Evolutionary conservation across 2,797 vertebrate genomes (phyloP).

Genomic region (Enteromius argenteus): DNA sequence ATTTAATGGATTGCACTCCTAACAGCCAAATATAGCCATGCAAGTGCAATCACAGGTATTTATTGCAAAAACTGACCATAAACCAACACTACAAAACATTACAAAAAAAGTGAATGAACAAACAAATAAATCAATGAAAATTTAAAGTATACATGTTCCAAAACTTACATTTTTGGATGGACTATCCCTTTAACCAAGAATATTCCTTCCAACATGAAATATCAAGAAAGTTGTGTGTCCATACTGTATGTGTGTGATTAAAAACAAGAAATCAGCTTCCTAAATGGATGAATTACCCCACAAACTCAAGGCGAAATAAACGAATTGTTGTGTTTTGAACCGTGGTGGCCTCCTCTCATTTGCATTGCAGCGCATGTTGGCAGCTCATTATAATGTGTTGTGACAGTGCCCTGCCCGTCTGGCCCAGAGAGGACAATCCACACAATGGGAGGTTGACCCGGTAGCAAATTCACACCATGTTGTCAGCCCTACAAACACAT

Average conservation of each 20-base stretch:
- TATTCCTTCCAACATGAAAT: neutral
- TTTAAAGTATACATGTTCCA: too few relatives aligned
- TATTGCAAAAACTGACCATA: too few relatives aligned
- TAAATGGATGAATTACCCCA: conserved; percentile 24
- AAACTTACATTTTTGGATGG: too few relatives aligned
- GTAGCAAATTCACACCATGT: conserved; percentile 2
- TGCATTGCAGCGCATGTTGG: conserved; percentile 37
- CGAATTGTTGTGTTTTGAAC: conserved; percentile 44
- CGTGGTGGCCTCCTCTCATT: conserved; percentile 35
- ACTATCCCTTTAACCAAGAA: neutral
- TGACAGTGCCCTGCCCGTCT: conserved; percentile 20
- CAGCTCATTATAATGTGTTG: conserved; percentile 39
- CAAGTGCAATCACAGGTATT: too few relatives aligned
- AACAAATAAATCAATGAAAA: too few relatives aligned
- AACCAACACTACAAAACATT: too few relatives aligned
- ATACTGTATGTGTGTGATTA: neutral
- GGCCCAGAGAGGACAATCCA: conserved; percentile 5
- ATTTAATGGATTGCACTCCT: too few relatives aligned
- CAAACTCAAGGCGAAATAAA: neutral
- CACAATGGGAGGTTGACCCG: conserved; percentile 25
- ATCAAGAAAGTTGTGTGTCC: neutral
- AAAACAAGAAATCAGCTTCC: neutral
- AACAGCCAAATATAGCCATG: too few relatives aligned
- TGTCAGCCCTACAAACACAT: neutral
- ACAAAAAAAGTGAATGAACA: too few relatives aligned